Evolutionary conservation across 2,113 vertebrate genomes (phyloP).

Genomic region (Tympanuchus pallidicinctus): DNA sequence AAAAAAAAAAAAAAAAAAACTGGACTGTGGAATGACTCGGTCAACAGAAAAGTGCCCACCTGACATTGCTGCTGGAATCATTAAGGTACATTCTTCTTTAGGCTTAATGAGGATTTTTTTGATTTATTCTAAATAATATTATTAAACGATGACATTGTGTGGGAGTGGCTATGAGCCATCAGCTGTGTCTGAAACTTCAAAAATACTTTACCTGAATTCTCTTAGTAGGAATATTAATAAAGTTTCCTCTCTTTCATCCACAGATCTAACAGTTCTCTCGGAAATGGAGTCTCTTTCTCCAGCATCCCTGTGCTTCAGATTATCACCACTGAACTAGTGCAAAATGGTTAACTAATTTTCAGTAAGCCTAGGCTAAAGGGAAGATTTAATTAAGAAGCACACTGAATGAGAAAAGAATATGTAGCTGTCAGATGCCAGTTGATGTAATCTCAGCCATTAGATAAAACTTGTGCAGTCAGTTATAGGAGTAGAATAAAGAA

Average conservation of each 20-base stretch:
- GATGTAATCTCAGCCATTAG: background rate
- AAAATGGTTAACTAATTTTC: background rate
- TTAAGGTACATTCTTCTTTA: background rate
- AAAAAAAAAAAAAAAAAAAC: background rate
- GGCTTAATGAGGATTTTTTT: background rate
- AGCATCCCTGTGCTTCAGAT: accelerated
- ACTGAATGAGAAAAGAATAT: background rate
- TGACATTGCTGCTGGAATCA: background rate
- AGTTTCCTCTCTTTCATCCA: background rate
- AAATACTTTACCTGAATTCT: background rate
- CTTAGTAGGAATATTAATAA: background rate
- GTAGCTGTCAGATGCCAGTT: background rate
- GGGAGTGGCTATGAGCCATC: background rate
- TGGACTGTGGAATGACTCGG: background rate
- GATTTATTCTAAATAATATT: background rate
- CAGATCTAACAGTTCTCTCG: background rate
- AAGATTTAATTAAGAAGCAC: background rate
- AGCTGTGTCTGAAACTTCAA: background rate
- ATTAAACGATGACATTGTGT: accelerated
- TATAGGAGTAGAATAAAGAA: background rate
- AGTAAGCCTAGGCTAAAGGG: background rate
- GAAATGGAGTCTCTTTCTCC: background rate
- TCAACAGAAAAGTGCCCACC: background rate
- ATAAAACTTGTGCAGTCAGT: background rate
- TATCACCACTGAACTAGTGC: background rate